Evolutionary conservation across 1,140 invertebrate species (phyloP).

Genomic region (Alviniconcha marisindica): DNA sequence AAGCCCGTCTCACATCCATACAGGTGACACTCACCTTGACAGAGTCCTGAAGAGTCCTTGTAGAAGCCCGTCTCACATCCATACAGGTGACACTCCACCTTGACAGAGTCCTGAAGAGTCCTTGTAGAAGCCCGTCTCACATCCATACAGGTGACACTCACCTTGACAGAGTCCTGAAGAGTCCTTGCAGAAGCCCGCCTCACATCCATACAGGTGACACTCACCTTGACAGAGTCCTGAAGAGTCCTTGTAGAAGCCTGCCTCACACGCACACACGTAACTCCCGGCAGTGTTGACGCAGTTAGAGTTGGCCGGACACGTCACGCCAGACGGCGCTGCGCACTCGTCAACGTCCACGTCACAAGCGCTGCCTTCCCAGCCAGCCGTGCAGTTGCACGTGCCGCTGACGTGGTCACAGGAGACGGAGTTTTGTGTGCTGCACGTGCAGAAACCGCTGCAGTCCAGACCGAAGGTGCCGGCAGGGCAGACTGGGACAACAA

Average conservation of each 20-base stretch:
- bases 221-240: slow-evolving; percentile 36
- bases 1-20: too few species aligned
- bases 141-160: too few species aligned
- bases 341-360: slow-evolving; percentile 41
- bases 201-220: too few species aligned
- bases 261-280: slow-evolving; percentile 39
- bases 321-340: not conserved
- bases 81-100: too few species aligned
- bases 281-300: slow-evolving; percentile 39
- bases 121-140: too few species aligned
- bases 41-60: too few species aligned
- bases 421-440: not conserved
- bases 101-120: too few species aligned
- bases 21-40: too few species aligned
- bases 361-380: slow-evolving; percentile 33
- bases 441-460: slow-evolving; percentile 27
- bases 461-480: not conserved
- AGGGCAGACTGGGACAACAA: not conserved
- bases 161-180: too few species aligned
- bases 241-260: slow-evolving; percentile 36
- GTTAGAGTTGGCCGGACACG: not conserved
- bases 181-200: too few species aligned
- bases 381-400: not conserved
- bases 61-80: too few species aligned
- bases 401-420: slow-evolving; percentile 29